Evolutionary conservation across 2,797 vertebrate genomes (phyloP).

Genomic region (Pangasius larnaudii): DNA sequence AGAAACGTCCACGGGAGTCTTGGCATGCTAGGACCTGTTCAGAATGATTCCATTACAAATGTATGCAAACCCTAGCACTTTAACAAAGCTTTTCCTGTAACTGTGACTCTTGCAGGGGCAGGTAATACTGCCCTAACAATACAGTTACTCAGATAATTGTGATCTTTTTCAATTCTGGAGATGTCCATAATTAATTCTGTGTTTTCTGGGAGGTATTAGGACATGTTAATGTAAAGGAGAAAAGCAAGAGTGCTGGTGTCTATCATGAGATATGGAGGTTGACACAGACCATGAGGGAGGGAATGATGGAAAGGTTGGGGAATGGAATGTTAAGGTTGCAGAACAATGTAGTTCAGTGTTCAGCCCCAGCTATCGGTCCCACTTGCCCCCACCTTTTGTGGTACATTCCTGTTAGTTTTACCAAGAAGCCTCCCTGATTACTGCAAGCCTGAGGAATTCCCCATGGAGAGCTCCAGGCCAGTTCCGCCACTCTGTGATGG

Average conservation of each 20-base stretch:
- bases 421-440: conserved; percentile 73
- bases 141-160: not conserved
- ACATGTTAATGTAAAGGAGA: conserved; percentile 17
- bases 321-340: conserved; percentile 77
- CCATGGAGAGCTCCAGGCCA: conserved; percentile 70
- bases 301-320: conserved; percentile 71
- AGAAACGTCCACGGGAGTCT: conserved; percentile 52
- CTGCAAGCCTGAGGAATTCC: conserved; percentile 76
- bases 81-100: conserved; percentile 48
- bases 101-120: conserved; percentile 42
- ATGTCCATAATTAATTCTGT: conserved; percentile 19
- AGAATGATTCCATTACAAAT: conserved; percentile 67
- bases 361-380: conserved; percentile 59
- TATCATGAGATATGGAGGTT: conserved; percentile 49
- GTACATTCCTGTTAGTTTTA: conserved; percentile 79
- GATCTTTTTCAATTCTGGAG: not conserved
- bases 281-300: conserved; percentile 50
- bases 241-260: conserved; percentile 45
- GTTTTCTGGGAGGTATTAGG: not conserved
- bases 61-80: conserved; percentile 63
- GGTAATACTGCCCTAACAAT: conserved; percentile 22
- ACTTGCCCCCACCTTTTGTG: conserved; percentile 59
- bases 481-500: conserved; percentile 66
- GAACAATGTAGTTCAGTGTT: conserved; percentile 80
- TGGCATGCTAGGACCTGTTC: conserved; percentile 70